These are phyloP conservation scores for Platysternon megacephalum DNA, from an alignment of 2,113 vertebrate species.

Conservation along the genomic window DNA sequence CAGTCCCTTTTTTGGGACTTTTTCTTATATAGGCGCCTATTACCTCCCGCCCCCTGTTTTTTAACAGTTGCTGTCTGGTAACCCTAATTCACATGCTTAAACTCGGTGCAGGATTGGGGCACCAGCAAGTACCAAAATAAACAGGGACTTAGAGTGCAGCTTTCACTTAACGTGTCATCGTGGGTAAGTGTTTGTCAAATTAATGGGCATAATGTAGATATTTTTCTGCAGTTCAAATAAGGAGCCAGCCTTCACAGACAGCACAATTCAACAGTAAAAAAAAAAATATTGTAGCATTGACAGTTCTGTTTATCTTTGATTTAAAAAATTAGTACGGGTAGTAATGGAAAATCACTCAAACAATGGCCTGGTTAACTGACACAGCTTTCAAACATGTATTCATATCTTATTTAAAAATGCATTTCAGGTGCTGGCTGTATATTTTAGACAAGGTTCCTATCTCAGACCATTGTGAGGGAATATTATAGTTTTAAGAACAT, in stretches of 20 bases:
- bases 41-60: too few species aligned
- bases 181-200: slow-evolving; percentile 24
- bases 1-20: too few species aligned
- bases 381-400: not conserved
- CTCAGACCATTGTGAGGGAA: slow-evolving; percentile 30
- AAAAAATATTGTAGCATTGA: slow-evolving; percentile 40
- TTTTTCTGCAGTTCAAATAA: slow-evolving; percentile 52
- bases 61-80: too few species aligned
- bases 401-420: not conserved
- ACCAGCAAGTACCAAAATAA: slow-evolving; percentile 40
- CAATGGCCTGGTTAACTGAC: not conserved
- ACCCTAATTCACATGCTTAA: slow-evolving; percentile 4
- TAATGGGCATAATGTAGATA: slow-evolving; percentile 48
- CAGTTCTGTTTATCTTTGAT: slow-evolving; percentile 9
- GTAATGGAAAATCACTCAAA: not conserved
- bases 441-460: not conserved
- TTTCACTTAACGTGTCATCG: slow-evolving; percentile 43
- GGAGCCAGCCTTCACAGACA: slow-evolving; percentile 38
- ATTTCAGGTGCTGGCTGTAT: not conserved
- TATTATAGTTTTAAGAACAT: slow-evolving; percentile 45
- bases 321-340: not conserved
- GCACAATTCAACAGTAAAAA: slow-evolving; percentile 35
- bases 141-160: not conserved
- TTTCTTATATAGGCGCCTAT: too few species aligned
- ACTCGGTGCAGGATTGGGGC: slow-evolving; percentile 59